Base-by-base conservation (phyloP, 2,888 invertebrate species). In the Amaurobius ferox region DNA sequence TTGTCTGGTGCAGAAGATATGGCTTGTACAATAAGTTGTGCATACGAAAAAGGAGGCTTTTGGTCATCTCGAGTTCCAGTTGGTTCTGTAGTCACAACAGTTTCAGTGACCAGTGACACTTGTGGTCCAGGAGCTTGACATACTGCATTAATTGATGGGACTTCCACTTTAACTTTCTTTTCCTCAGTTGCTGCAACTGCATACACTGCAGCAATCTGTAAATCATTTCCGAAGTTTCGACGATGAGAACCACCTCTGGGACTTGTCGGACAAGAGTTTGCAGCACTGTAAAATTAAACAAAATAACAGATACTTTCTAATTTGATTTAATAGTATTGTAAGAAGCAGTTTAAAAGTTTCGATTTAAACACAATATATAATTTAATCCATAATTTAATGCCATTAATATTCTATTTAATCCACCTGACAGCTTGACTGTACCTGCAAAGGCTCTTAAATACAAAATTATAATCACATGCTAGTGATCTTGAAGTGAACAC, bases 11-110 rank as follows among this genome's bases (percentile, higher is more conserved):
- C 97, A 35, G 97, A 97, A 19, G 97, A 97, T 89, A 99, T 98
- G 32, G 98, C 97, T 91, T 99, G 98, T 87, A 99, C 98, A 90
- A 99, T 99, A 88, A 99, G 94, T 93, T 99, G 98, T 89, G 99
- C 99, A 92, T 99, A 99, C 89, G 98, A 98, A 93, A 96, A 99
- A 13, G 98, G 98, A 77, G 99, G 98, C 92, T 98, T 98, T 79
- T 96, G 95, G 91, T 97, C 97, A 91, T 97, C 97, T 91, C 79
- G 62, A 19, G 64, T 70, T 30, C 67, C 67, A 13, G 26, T 23
- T 39, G 70, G 48, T 9, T 79, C 79, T 13, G 68, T 35, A 11
- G 79, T 77, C 23, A 83, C 76, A 32, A 83, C 83, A 64, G 83
- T 77, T 71, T 83, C 83, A 0, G 83, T 83, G 1, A 83, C 83